A percentile compares a stretch with the other conserved stretches of the same genome.
phyloP scores from a whole-genome alignment of 2,113 vertebrate species.

The Paralichthys olivaceus region DNA sequence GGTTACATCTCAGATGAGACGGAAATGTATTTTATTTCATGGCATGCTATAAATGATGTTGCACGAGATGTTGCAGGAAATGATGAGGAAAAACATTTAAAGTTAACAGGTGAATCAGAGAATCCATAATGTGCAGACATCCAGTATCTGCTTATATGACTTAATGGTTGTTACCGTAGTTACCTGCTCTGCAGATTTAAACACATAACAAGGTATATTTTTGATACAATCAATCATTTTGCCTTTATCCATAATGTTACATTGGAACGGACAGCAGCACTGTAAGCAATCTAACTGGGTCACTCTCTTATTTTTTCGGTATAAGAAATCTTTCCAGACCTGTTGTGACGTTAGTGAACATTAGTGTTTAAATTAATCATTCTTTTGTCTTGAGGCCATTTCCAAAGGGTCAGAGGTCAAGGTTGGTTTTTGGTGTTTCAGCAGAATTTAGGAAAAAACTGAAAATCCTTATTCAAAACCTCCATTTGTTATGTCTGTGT shows the following conservation, averaged over 20 bases:
- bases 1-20: background rate
- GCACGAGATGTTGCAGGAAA: too few species aligned
- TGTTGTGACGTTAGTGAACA: background rate
- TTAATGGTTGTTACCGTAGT: background rate
- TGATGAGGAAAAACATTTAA: too few species aligned
- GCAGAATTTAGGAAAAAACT: too few species aligned
- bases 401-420: background rate
- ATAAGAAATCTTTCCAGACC: too few species aligned
- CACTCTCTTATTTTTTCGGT: background rate
- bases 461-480: too few species aligned
- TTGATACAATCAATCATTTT: background rate
- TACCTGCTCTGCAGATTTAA: background rate
- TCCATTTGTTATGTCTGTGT: too few species aligned
- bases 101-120: too few species aligned
- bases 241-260: background rate
- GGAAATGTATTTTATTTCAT: background rate
- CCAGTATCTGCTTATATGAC: too few species aligned
- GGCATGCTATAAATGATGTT: background rate
- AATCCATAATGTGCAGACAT: too few species aligned
- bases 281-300: too few species aligned
- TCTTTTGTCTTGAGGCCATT: background rate
- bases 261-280: background rate
- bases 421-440: background rate
- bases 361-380: background rate
- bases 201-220: background rate